A percentile compares a stretch with the other conserved stretches of the same genome.
phyloP scores from a whole-genome alignment of 2,888 invertebrate species.

The Erebia aethiops region DNA sequence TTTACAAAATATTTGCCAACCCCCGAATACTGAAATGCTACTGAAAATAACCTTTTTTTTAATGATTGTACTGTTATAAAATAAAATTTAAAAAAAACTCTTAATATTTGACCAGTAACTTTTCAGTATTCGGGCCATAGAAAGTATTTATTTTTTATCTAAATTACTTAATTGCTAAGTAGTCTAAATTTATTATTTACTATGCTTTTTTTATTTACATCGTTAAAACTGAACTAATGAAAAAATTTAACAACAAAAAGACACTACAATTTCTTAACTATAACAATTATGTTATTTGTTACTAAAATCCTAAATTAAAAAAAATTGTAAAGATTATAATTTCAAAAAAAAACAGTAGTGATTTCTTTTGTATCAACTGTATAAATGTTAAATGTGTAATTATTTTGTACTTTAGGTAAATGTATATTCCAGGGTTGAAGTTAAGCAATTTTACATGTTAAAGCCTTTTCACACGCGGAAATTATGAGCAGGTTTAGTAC shows the following conservation, averaged over 20 bases:
- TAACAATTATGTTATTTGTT: neutral
- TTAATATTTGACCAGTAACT: neutral
- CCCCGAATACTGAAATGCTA: neutral
- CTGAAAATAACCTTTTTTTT: neutral
- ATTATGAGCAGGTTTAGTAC: too few species aligned
- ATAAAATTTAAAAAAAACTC: neutral
- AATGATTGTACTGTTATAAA: neutral
- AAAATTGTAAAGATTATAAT: neutral
- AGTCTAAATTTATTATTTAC: slow-evolving; percentile 15
- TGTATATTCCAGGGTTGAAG: slow-evolving; percentile 25
- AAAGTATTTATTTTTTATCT: slow-evolving; percentile 2
- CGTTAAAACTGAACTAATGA: neutral
- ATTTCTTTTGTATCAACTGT: slow-evolving; percentile 24
- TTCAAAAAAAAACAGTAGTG: slow-evolving; percentile 5
- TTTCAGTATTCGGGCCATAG: neutral
- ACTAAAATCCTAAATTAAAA: slow-evolving; percentile 12
- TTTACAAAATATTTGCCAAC: neutral
- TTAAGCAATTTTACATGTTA: slow-evolving; percentile 32
- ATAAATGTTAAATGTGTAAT: slow-evolving; percentile 31
- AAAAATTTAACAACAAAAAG: neutral
- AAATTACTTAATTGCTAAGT: slow-evolving; percentile 14
- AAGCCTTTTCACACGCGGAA: neutral
- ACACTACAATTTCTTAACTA: slow-evolving; percentile 4
- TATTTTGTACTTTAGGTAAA: slow-evolving; percentile 29
- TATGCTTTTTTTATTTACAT: slow-evolving; percentile 10